phyloP scores from a whole-genome alignment of 2,888 invertebrate genomes.

The Margaritifera margaritifera region DNA sequence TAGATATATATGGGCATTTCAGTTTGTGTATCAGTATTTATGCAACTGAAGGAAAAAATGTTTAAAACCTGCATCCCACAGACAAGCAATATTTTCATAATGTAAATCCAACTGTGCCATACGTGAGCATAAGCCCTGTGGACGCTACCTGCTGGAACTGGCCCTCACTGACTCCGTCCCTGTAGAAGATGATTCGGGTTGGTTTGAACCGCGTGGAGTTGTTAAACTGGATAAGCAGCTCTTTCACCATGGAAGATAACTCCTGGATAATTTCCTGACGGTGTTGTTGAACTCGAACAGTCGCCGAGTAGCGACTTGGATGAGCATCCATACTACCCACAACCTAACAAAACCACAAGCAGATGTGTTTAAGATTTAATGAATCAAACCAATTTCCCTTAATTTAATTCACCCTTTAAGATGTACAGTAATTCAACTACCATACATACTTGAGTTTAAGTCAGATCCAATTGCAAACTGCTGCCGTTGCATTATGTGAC shows the following conservation, averaged over 20 bases:
- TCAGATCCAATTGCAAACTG: too few species aligned
- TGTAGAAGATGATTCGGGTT: conserved; percentile 97
- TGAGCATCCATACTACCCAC: conserved; percentile 99
- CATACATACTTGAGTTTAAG: too few species aligned
- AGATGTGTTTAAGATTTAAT: conserved; percentile 11
- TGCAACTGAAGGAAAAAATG: too few species aligned
- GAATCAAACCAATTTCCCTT: not conserved
- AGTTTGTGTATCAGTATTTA: too few species aligned
- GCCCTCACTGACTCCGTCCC: conserved; percentile 99
- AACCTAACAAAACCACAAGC: conserved; percentile 73
- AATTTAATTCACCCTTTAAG: too few species aligned
- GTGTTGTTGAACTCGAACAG: conserved; percentile 96
- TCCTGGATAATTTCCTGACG: conserved; percentile 99
- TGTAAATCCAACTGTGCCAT: too few species aligned
- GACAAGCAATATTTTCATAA: too few species aligned
- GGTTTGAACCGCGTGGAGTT: conserved; percentile 99
- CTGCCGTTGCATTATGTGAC: too few species aligned
- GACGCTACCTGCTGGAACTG: conserved; percentile 90
- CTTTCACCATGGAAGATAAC: conserved; percentile 97
- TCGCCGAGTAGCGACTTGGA: conserved; percentile 98
- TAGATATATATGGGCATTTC: too few species aligned
- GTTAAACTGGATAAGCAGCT: conserved; percentile 98
- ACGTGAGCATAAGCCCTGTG: too few species aligned
- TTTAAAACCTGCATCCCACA: too few species aligned
- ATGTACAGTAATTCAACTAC: too few species aligned